Evolutionary conservation across 2,888 invertebrate genomes (phyloP).

Genomic region (Himalopsyche japonica): DNA sequence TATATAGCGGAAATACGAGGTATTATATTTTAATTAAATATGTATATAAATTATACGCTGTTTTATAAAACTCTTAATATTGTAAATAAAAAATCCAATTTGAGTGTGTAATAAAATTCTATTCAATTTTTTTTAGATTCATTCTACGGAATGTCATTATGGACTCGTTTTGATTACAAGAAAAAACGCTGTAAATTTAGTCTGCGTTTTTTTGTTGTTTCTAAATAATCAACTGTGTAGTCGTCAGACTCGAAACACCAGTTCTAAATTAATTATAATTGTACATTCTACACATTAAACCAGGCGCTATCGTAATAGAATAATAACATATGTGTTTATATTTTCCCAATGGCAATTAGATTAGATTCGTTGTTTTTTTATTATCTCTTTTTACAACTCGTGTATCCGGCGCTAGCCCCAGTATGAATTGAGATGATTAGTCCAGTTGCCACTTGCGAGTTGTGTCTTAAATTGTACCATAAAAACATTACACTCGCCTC

Average conservation of each 20-base stretch:
- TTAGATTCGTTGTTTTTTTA: neutral
- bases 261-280: neutral
- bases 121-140: neutral
- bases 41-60: too few relatives aligned
- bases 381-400: neutral
- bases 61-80: too few relatives aligned
- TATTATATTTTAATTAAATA: too few relatives aligned
- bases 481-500: neutral
- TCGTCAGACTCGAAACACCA: neutral
- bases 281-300: neutral
- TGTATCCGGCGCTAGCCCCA: neutral
- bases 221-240: neutral
- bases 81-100: too few relatives aligned
- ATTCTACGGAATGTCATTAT: neutral
- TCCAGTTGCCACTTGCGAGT: neutral
- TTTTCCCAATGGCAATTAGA: neutral
- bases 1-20: too few relatives aligned
- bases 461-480: neutral
- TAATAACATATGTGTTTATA: neutral
- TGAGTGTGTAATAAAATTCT: neutral
- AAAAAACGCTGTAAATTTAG: neutral
- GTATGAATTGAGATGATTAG: neutral
- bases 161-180: neutral
- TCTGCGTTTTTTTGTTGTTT: neutral
- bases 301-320: neutral